Percentiles rank a stretch among this genome's conserved stretches.
Evolutionary conservation across 1,140 invertebrate species (phyloP).

Genomic region (Cyclargus thomasi): DNA sequence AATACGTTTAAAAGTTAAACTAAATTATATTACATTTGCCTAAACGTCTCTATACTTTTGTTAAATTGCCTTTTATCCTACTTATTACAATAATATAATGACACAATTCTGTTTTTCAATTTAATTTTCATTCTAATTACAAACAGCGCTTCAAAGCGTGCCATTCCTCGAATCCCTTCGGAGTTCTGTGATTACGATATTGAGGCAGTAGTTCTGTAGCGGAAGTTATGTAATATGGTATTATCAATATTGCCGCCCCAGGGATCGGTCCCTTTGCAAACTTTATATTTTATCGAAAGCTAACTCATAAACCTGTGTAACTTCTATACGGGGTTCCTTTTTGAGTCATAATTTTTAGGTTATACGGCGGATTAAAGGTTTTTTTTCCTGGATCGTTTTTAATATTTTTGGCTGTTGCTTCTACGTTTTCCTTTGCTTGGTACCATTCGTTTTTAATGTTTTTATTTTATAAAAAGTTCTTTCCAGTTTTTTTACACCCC

Average conservation of each 20-base stretch:
- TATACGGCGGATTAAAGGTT: background rate
- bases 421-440: no score
- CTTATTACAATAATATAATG: no score
- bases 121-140: no score
- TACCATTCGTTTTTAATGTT: no score
- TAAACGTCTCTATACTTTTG: no score
- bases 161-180: background rate
- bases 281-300: constrained; percentile 8
- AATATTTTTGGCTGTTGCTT: no score
- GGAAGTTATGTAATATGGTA: background rate
- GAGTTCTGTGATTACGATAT: background rate
- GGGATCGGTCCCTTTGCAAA: background rate
- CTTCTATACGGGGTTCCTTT: background rate
- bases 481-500: no score
- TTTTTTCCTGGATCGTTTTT: background rate
- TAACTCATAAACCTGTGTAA: background rate
- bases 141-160: background rate
- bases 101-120: no score
- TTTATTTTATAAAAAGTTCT: no score
- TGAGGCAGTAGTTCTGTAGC: background rate
- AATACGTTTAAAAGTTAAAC: no score
- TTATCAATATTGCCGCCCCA: constrained; percentile 6
- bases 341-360: background rate
- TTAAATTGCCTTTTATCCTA: no score
- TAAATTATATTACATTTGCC: no score